Evolutionary conservation across 2,888 invertebrate species (phyloP), one percentile per base, ranked within the genome.

Genomic region (Perithous albicinctus): DNA sequence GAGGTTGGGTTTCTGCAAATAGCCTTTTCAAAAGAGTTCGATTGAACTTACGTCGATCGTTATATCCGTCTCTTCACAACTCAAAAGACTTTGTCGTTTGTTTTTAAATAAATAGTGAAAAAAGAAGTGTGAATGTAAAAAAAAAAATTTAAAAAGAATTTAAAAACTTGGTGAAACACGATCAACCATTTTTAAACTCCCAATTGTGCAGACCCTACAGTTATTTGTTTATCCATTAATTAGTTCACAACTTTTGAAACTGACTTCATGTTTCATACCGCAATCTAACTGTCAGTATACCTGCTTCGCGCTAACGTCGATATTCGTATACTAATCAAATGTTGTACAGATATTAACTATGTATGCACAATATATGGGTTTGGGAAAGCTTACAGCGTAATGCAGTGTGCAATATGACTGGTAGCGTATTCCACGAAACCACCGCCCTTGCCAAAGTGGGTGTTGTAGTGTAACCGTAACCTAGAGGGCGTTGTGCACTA

Each of bases 371-470:
- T 59, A 54, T n/a, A n/a, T n/a, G n/a, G n/a, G n/a, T n/a, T 20
- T 32, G 15, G 54, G 48, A 20, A 66, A 66, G 59, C 59, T 76
- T 29, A 48, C 10, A 35, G 48, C 26, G 32, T 51, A 51, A 32
- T 61, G 10, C 59, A 12, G 4, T 59, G 4, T 59, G 41, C 32
- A 12, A 46, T 23, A 18, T n/a, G n/a, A 5, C 63, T 59, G n/a
- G n/a, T 46, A 59, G 10, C 43, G 32, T 10, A 18, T 8, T 35
- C 8, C 8, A 15, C 15, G 8, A n/a, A 41, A 10, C 26, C 41
- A 26, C 26, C 41, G 41, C 15, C 41, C 56, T 38, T 23, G 41
- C 10, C 38, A 38, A 38, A 63, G 41, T 15, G 43, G 26, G 29
- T 41, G 18, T 46, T 35, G 35, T 32, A 23, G 18, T 48, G 26